Percentiles rank a stretch among this genome's conserved stretches.
Evolutionary conservation across 2,888 invertebrate species (phyloP).

Genomic region (Psylliodes chrysocephalus): DNA sequence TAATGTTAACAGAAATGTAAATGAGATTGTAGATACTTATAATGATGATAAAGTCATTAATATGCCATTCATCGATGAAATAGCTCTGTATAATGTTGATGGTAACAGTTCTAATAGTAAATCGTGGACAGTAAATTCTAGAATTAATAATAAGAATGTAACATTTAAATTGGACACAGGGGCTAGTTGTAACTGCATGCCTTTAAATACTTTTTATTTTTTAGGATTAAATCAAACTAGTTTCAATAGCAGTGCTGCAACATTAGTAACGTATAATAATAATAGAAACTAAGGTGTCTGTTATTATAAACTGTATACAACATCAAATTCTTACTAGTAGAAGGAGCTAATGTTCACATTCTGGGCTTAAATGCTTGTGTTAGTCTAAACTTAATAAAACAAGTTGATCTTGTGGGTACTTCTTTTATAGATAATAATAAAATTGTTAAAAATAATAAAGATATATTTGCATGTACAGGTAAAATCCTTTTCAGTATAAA

Average conservation of each 20-base stretch:
- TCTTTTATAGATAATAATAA: neutral
- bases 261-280: conserved; percentile 35
- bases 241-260: conserved; percentile 11
- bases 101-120: conserved; percentile 3
- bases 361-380: conserved; percentile 31
- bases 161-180: conserved; percentile 34
- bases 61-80: neutral
- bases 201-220: conserved; percentile 18
- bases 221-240: conserved; percentile 18
- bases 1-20: neutral
- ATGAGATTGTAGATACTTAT: too few relatives aligned
- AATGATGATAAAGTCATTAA: neutral
- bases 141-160: conserved; percentile 28
- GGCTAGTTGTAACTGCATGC: too few relatives aligned
- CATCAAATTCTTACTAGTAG: conserved; percentile 31
- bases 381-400: conserved; percentile 33
- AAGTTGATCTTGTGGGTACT: conserved; percentile 22
- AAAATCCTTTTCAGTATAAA: conserved; percentile 37
- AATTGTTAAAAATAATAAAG: conserved; percentile 32
- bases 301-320: conserved; percentile 31
- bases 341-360: conserved; percentile 23
- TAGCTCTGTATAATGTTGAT: neutral
- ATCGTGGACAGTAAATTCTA: conserved; percentile 30
- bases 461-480: conserved; percentile 25
- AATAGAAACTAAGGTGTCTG: conserved; percentile 24